Percentiles rank a stretch among this genome's conserved stretches.
phyloP scores from a whole-genome alignment of 2,797 vertebrate species.

The Dallia pectoralis region DNA sequence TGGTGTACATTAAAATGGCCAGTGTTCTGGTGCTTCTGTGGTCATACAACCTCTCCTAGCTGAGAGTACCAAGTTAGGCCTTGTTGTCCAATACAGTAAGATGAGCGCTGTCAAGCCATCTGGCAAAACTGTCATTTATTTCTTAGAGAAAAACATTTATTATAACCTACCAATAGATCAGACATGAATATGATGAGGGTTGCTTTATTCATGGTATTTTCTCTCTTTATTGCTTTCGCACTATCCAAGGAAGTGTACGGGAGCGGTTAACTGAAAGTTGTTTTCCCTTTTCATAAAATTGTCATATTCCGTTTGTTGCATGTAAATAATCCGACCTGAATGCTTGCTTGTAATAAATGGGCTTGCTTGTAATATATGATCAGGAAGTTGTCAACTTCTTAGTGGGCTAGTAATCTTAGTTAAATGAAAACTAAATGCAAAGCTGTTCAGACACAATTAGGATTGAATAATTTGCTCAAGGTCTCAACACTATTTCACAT shows the following conservation, averaged over 20 bases:
- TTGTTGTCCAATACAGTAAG: slow-evolving; percentile 27
- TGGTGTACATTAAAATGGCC: too few relatives aligned
- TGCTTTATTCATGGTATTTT: slow-evolving; percentile 39
- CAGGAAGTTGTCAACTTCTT: not conserved
- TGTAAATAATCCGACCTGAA: slow-evolving; percentile 13
- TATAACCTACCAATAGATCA: slow-evolving; percentile 64
- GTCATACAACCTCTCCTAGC: slow-evolving; percentile 9
- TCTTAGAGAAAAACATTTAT: slow-evolving; percentile 55
- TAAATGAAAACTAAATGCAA: too few relatives aligned
- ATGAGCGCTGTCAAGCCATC: slow-evolving; percentile 23
- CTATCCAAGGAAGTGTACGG: slow-evolving; percentile 43
- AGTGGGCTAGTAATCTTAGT: slow-evolving; percentile 3
- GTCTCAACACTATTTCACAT: too few relatives aligned
- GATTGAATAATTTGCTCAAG: too few relatives aligned
- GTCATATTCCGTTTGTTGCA: slow-evolving; percentile 16
- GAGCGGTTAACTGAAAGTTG: slow-evolving; percentile 38
- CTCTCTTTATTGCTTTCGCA: slow-evolving; percentile 31
- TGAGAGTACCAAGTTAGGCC: slow-evolving; percentile 23
- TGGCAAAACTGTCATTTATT: slow-evolving; percentile 49
- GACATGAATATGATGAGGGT: slow-evolving; percentile 44
- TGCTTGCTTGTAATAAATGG: not conserved
- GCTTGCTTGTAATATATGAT: too few relatives aligned
- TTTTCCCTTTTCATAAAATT: slow-evolving; percentile 21
- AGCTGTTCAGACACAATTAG: too few relatives aligned
- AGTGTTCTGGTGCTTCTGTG: not conserved